Base-by-base conservation (phyloP, 2,888 invertebrate genomes). In the Gibbula magus region DNA sequence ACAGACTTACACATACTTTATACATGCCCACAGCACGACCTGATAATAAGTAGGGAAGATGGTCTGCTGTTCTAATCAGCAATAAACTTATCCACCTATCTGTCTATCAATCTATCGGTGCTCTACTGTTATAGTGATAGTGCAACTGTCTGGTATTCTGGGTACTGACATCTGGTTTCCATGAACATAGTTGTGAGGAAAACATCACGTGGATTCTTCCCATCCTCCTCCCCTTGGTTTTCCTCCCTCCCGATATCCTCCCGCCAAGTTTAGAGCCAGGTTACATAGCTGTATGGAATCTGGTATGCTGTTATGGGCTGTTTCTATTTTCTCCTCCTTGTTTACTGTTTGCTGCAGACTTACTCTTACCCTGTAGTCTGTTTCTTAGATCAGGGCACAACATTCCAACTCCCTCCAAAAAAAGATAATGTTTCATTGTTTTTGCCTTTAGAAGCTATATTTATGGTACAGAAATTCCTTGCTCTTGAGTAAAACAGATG, bases 151-250 rank as follows among this genome's bases (percentile, higher is more conserved):
- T 67, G 67, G 32, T 67, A 67, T 67, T 67, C 16, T 32, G 67
- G 32, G 67, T 18, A 29, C 67, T 29, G n/a, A 29, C 67, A 67
- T 67, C 67, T 67, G 67, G 25, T n/a, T 32, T 67, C 32, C 67
- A 67, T 67, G 67, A 67, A 67, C 22, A 67, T 67, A 67, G 67
- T 67, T 67, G 25, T 22, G 32, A 67, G 67, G 67, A 18, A 32
- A 45, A 45, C 45, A 45, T 45, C 45, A 45, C 45, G 45, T 45
- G 45, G 45, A 45, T 13, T 45, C 45, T 45, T 45, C 13, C 45
- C 45, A 7, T 45, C 45, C 45, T 45, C 13, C 45, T 45, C 45
- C 45, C 45, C 45, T 45, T 13, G 13, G 45, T 45, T 45, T 45
- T 20, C 56, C 56, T 20, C 56, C 56, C 56, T 20, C 56, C 20